Base-by-base conservation (phyloP, 2,888 invertebrate species). In the Nymphalis c-album region DNA sequence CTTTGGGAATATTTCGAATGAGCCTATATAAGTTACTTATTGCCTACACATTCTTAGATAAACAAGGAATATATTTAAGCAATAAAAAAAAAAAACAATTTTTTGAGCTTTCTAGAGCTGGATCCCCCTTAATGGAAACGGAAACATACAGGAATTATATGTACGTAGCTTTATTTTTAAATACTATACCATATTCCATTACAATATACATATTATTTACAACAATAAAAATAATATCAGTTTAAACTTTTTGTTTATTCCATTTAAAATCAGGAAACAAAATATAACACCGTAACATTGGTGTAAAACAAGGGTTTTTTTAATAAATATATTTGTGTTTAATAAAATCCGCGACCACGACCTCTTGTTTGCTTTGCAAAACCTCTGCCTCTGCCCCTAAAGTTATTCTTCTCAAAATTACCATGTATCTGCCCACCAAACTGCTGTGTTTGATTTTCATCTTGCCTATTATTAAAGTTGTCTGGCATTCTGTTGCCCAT, bases 101-200 rank as follows among this genome's bases (percentile, higher is more conserved):
- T n/a, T n/a, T n/a, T n/a, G n/a, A n/a, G n/a, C n/a, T n/a, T n/a
- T n/a, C n/a, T n/a, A n/a, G n/a, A n/a, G n/a, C n/a, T n/a, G n/a
- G n/a, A n/a, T n/a, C n/a, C n/a, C n/a, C n/a, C n/a, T n/a, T 90
- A 22, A 82, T 92, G 81, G 91, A 91, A 81, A 80, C 88, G 82
- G 90, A 91, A 59, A 81, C 79, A 22, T 90, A 86, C 76, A 40
- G 40, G 57, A 57, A 57, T 10, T 55, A 55, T n/a, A 57, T n/a
- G n/a, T n/a, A 31, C 22, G 40, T 61, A 47, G 55, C 8, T n/a
- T 50, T 16, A 55, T 63, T 58, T 70, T 62, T 70, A 67, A 55
- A 64, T 72, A 67, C 16, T 68, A 71, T 72, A 61, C 68, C 71
- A 68, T 69, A 47, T 48, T 55, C 20, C 50, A 47, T 57, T 50